These are phyloP conservation scores for Frankliniella intonsa DNA, from an alignment of 2,888 invertebrate genomes.

Conservation along the genomic window DNA sequence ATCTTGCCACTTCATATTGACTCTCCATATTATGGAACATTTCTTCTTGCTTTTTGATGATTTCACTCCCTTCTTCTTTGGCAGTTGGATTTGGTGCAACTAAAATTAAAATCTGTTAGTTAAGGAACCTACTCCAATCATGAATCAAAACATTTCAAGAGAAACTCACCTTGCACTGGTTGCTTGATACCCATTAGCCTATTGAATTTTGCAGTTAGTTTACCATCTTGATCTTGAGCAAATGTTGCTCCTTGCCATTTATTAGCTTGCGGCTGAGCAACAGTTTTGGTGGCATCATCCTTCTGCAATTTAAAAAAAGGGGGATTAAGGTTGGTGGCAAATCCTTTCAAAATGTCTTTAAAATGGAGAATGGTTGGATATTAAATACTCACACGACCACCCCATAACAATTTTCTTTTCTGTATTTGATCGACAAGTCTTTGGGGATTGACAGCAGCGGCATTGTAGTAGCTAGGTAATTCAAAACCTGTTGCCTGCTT, in stretches of 20 bases:
- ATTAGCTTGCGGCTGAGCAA: neutral
- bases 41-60: slow-evolving; percentile 58
- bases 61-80: slow-evolving; percentile 39
- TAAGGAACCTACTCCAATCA: slow-evolving; percentile 38
- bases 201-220: slow-evolving; percentile 90
- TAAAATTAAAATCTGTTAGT: neutral
- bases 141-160: slow-evolving; percentile 7
- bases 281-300: neutral
- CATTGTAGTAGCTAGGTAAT: slow-evolving; percentile 69
- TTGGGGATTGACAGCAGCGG: slow-evolving; percentile 67
- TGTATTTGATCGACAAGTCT: slow-evolving; percentile 86
- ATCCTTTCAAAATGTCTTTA: neutral
- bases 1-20: slow-evolving; percentile 92
- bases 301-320: neutral
- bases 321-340: neutral
- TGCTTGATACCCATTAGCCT: slow-evolving; percentile 92
- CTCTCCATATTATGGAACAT: slow-evolving; percentile 91
- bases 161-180: slow-evolving; percentile 41
- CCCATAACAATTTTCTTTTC: slow-evolving; percentile 88
- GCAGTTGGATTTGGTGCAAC: slow-evolving; percentile 32
- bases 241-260: slow-evolving; percentile 82
- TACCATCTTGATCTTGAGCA: slow-evolving; percentile 86
- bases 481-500: slow-evolving; percentile 49
- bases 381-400: slow-evolving; percentile 41
- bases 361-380: neutral